phyloP scores from a whole-genome alignment of 2,797 vertebrate species.

The Spinus olivaceus region DNA sequence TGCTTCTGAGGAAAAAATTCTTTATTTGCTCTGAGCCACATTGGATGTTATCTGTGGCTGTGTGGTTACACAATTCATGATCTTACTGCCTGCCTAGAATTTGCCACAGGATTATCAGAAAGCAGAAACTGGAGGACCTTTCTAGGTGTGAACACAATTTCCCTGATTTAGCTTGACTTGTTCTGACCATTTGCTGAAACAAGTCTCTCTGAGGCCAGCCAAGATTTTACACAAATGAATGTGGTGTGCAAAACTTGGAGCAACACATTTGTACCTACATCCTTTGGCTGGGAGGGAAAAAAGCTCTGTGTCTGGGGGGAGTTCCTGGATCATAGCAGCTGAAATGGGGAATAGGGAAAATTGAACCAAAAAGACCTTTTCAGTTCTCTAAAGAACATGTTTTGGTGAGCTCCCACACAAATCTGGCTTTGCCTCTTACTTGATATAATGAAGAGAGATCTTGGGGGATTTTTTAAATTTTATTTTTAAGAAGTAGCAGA shows the following conservation, averaged over 20 bases:
- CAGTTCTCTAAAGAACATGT: background rate
- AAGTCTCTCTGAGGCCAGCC: background rate
- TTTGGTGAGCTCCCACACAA: background rate
- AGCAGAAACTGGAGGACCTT: background rate
- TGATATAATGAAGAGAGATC: background rate
- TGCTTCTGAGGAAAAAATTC: background rate
- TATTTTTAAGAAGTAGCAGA: background rate
- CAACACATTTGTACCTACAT: background rate
- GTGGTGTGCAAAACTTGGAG: background rate
- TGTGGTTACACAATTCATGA: background rate
- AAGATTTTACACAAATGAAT: background rate
- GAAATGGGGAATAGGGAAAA: background rate
- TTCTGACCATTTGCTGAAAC: background rate
- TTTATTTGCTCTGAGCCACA: slow-evolving; percentile 4
- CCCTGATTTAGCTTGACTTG: background rate
- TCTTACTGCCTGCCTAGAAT: background rate
- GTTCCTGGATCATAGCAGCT: background rate
- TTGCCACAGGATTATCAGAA: background rate
- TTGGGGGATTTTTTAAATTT: rapidly evolving
- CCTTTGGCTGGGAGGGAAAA: background rate
- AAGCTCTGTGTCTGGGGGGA: background rate
- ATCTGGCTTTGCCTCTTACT: background rate
- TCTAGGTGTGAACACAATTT: background rate
- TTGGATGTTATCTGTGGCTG: background rate
- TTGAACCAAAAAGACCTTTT: background rate